Base-by-base conservation (phyloP, 2,888 invertebrate genomes). In the Xestia sexstrigata region DNA sequence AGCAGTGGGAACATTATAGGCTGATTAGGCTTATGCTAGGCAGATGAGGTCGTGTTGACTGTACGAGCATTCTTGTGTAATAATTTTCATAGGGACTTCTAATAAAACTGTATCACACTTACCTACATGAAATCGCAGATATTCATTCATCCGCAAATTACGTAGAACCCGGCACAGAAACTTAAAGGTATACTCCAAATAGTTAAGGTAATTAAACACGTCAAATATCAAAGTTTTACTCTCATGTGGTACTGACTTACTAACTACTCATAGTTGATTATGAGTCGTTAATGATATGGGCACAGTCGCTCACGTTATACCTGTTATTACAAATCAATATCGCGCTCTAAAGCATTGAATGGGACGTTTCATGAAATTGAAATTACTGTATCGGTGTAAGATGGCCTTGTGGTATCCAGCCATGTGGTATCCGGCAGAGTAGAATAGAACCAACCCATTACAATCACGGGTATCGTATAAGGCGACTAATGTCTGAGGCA, bases 251-350 rank as follows among this genome's bases (percentile, higher is more conserved):
- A 68, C 15, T 2, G 42, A 42, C 65, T 65, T 65, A n/a, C 42
- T 42, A 65, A 30, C 23, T n/a, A n/a, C 17, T 55, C 39, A 58
- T 75, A 81, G 70, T 71, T 81, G 45, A 63, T 76, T 15, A 63
- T 71, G 71, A 47, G 26, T 47, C 82, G 45, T 81, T 76, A 81
- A 81, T 81, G 65, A 65, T 65, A 55, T 49, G 17, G 23, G 17
- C 13, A 55, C 15, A 62, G 62, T 42, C 45, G 7, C 35, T 67
- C 75, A 70, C 69, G 60, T 55, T 49, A 4, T 49, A 58, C 39
- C 63, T 47, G 66, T 82, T 78, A 82, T 82, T 78, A 70, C 17
- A 63, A 78, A 81, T 82, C 78, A 70, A 82, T 78, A 76, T 52
- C 30, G n/a, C 13, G 65, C 52, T 66, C 30, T 67, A 65, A 80